Base-by-base conservation (phyloP, 2,113 vertebrate genomes). In the Nesogale talazaci region DNA sequence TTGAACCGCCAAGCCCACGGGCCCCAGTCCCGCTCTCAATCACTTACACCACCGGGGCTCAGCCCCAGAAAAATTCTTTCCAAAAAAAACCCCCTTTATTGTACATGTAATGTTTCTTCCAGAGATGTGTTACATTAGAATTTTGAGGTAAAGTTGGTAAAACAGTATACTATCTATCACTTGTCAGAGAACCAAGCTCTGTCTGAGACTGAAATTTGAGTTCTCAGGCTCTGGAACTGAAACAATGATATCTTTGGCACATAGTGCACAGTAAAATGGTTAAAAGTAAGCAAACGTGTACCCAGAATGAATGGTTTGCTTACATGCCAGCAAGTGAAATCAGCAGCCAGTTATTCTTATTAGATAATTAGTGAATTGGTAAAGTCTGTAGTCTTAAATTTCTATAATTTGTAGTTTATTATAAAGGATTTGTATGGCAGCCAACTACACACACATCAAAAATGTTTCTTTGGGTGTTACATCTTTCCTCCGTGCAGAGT, bases 51-150 rank as follows among this genome's bases (percentile, higher is more conserved):
- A n/a, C n/a, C n/a, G n/a, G n/a, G n/a, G n/a, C n/a, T n/a, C n/a
- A n/a, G n/a, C n/a, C n/a, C n/a, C 42, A 20, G 6, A 27, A 52
- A 10, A 0, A 3, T 27, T 12, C 27, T 31, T 59, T 14, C 29
- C 31, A 4, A 29, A 11, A 29, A 83, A 8, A 57, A n/a, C n/a
- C n/a, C n/a, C 3, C 57, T n/a, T 83, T 11, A 83, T 38, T 2
- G 0, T 2, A 2, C 7, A 6, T 31, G 40, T 93, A 81, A 86
- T 40, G 61, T 89, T 88, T 97, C 92, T 96, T 93, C 95, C 97
- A 99, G 99, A 97, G 99, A 99, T 85, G 99, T 99, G 87, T 97
- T 99, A 83, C 98, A 98, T 88, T 99, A 99, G 97, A 99, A 98
- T 97, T 99, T 99, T 83, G 99, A 99, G 95, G n/a, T n/a, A 65